phyloP scores from a whole-genome alignment of 2,113 vertebrate genomes.

The Empidonax alnorum region DNA sequence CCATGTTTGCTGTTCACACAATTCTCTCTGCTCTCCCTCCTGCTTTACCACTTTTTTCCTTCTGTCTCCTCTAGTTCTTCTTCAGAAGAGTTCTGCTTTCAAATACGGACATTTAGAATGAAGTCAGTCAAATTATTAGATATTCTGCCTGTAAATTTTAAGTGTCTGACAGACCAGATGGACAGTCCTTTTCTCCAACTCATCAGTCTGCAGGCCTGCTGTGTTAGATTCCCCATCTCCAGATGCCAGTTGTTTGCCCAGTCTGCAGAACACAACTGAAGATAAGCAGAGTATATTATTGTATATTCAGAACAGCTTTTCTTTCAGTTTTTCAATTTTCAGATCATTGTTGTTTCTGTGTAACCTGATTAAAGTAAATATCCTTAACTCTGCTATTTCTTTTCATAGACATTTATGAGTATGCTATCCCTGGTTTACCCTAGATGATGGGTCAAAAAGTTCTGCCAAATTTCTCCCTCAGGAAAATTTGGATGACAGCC shows the following conservation, averaged over 20 bases:
- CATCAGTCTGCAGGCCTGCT: not conserved
- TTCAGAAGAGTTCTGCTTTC: not conserved
- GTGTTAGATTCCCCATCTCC: not conserved
- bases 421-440: not conserved
- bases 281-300: not conserved
- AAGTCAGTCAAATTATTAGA: not conserved
- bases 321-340: not conserved
- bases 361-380: not conserved
- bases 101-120: not conserved
- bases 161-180: not conserved
- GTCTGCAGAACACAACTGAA: not conserved
- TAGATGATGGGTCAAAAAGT: not conserved
- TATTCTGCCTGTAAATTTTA: not conserved
- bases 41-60: not conserved
- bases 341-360: not conserved
- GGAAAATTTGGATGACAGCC: not conserved
- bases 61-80: not conserved
- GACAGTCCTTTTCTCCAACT: accelerated
- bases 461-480: not conserved
- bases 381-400: not conserved
- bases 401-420: not conserved
- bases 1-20: not conserved
- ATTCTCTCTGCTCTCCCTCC: not conserved
- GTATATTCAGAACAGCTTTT: not conserved
- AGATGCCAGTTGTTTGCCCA: not conserved